Conservation (phyloP, 2,113 vertebrate genomes). For the Thinocorus orbignyianus region DNA sequence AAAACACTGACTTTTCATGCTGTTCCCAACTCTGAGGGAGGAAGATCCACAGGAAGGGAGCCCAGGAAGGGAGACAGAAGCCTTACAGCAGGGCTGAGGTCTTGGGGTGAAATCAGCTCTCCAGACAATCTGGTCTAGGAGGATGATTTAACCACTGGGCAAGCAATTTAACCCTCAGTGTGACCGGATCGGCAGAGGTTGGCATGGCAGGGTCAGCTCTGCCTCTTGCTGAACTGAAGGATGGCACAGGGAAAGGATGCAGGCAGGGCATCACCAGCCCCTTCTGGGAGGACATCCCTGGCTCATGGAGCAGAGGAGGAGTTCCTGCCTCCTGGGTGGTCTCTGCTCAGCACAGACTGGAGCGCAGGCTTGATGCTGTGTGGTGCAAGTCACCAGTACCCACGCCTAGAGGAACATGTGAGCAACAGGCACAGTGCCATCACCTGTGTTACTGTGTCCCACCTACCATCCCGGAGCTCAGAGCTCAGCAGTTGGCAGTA, state of each 20-base stretch:
- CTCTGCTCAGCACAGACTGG: accelerated
- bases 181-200: accelerated
- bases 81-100: not conserved
- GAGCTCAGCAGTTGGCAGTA: not conserved
- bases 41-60: not conserved
- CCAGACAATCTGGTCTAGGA: not conserved
- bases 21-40: not conserved
- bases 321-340: not conserved
- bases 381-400: accelerated
- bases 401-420: accelerated
- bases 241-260: not conserved
- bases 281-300: not conserved
- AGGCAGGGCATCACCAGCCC: not conserved
- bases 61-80: not conserved
- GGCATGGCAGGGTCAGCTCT: not conserved
- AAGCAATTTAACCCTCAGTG: not conserved
- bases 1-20: not conserved
- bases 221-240: not conserved
- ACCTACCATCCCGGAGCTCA: not conserved
- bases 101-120: not conserved
- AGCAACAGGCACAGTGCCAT: not conserved
- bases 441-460: not conserved
- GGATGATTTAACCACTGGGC: not conserved
- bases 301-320: not conserved
- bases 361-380: not conserved